phyloP scores from a whole-genome alignment of 2,113 vertebrate genomes.

The Xenus cinereus region DNA sequence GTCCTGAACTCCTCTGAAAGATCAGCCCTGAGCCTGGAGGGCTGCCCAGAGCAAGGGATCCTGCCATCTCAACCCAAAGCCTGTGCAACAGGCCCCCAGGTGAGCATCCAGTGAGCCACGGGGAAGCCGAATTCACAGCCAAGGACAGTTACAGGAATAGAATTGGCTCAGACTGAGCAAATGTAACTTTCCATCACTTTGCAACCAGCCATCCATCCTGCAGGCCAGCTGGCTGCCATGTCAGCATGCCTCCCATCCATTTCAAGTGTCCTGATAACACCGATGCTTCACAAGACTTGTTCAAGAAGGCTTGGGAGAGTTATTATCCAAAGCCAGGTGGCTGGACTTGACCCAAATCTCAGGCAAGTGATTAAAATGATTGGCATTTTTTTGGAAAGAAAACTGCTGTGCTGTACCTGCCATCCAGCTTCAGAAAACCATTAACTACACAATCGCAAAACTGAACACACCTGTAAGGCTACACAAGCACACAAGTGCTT shows the following conservation, averaged over 20 bases:
- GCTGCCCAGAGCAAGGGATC: neutral
- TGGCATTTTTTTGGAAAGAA: constrained; percentile 10
- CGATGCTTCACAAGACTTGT: neutral
- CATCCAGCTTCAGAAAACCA: neutral
- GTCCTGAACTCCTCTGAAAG: neutral
- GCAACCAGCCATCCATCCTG: neutral
- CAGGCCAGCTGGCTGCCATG: constrained; percentile 30
- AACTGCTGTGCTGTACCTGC: neutral
- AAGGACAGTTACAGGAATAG: constrained; percentile 13
- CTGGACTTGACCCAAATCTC: constrained; percentile 33
- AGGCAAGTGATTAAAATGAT: constrained; percentile 37
- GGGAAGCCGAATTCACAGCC: neutral
- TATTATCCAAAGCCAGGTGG: constrained; percentile 20
- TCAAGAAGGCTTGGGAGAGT: constrained; percentile 11
- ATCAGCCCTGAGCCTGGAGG: neutral
- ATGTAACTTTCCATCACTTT: neutral
- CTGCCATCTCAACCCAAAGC: neutral
- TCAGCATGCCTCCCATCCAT: neutral
- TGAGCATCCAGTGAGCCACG: neutral
- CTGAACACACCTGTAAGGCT: neutral
- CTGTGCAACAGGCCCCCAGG: neutral
- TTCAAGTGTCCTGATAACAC: neutral
- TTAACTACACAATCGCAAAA: neutral
- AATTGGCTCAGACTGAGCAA: neutral
- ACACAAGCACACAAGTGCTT: neutral